Evolutionary conservation across 2,113 vertebrate species (phyloP).

Genomic region (Ochotona princeps): DNA sequence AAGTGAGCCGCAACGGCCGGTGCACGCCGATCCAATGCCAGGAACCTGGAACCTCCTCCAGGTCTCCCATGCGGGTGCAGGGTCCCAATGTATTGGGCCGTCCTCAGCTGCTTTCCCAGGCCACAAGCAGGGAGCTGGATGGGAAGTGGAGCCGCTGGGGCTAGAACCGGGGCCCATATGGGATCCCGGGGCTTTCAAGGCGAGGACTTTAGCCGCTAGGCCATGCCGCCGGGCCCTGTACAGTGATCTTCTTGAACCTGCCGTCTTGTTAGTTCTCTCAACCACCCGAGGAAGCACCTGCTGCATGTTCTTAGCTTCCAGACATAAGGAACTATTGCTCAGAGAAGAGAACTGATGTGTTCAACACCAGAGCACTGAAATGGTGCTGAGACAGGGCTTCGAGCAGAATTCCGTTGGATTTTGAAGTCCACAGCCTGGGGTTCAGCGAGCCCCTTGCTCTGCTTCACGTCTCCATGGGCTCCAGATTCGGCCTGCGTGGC

Average conservation of each 20-base stretch:
- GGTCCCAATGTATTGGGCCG: too few species aligned
- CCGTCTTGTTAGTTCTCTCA: neutral
- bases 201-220: too few species aligned
- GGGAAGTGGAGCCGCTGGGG: too few species aligned
- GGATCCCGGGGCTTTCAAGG: too few species aligned
- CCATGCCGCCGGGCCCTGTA: too few species aligned
- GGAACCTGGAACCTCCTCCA: too few species aligned
- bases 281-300: neutral
- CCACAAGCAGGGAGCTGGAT: too few species aligned
- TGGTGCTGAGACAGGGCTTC: neutral
- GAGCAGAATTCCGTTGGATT: neutral
- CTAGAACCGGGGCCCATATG: too few species aligned
- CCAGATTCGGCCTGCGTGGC: neutral
- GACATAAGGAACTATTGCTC: neutral
- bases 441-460: neutral
- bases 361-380: neutral
- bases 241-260: neutral
- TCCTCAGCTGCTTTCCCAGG: too few species aligned
- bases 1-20: too few species aligned
- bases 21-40: too few species aligned
- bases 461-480: neutral
- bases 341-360: neutral
- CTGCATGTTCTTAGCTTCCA: neutral
- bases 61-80: too few species aligned
- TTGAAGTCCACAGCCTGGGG: neutral